Base-by-base conservation (phyloP, 2,888 invertebrate species). In the Leptopilina drosophilae region DNA sequence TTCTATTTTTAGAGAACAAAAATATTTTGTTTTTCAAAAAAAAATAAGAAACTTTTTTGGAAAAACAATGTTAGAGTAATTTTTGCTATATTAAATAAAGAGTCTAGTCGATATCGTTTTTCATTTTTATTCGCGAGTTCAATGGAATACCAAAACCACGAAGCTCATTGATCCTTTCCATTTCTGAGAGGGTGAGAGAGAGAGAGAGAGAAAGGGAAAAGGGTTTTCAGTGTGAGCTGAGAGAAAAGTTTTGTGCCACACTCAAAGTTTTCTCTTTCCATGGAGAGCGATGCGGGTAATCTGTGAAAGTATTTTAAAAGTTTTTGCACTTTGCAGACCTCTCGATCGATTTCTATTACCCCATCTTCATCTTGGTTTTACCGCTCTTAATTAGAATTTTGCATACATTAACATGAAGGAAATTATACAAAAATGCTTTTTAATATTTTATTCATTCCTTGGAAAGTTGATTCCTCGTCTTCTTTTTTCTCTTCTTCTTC, bases 241-340 rank as follows among this genome's bases (percentile, higher is more conserved):
- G 53, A 69, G 69, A 69, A 69, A 69, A 69, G 69, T 69, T 69
- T 20, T 65, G 62, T 20, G 62, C 15, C 62, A 62, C 65, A 42
- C 42, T 33, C 33, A n/a, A 65, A 65, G 65, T 65, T 65, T 42
- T 65, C 40, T 69, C 49, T 26, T 14, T 20, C 46, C 62, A 15
- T 62, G 62, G 33, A 69, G 26, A 69, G 26, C 49, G 49, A 26
- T 69, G 14, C 69, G 69, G 26, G 69, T 69, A 69, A 69, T 49
- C 69, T 53, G 69, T 49, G 26, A 69, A 69, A 69, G 69, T 49
- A 53, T 69, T 69, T 53, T n/a, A 53, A 49, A 69, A 69, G 7
- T 69, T 53, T 69, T 53, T 69, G 49, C 53, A 69, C 69, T 69
- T 49, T 14, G 53, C 69, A 69, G 69, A 69, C 53, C 20, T 69